Percentiles rank a stretch among this genome's conserved stretches.
Conservation (phyloP, 64 coral and sea anemone species). For the Porites australiensis region DNA sequence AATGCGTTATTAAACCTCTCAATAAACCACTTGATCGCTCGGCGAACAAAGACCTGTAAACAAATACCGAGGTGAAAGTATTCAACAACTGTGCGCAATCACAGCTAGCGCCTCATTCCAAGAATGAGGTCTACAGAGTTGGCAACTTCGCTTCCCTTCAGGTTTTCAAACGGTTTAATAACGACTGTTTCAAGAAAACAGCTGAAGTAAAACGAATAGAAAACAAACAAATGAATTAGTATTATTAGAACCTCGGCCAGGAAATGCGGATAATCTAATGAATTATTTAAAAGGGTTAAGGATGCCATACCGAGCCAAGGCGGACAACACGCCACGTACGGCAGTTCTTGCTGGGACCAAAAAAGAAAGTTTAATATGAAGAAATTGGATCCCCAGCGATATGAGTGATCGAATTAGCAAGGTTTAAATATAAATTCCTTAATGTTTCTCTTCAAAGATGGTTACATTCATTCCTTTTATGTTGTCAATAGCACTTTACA, state of each 20-base stretch:
- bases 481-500: too few species aligned
- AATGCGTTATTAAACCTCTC: slow-evolving; percentile 22
- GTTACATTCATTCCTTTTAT: too few species aligned
- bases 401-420: not conserved
- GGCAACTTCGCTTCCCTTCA: too few species aligned
- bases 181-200: not conserved
- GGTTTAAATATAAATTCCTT: not conserved
- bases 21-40: slow-evolving; percentile 38
- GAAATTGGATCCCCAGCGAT: not conserved
- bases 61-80: slow-evolving; percentile 29
- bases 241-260: slow-evolving; percentile 12
- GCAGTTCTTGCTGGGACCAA: not conserved
- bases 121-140: not conserved
- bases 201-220: not conserved
- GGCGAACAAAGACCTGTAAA: slow-evolving; percentile 20
- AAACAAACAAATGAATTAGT: not conserved
- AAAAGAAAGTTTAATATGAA: not conserved
- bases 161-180: too few species aligned
- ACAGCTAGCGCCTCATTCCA: not conserved
- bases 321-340: slow-evolving; percentile 12
- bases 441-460: too few species aligned
- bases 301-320: not conserved
- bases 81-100: not conserved
- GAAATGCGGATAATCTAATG: slow-evolving; percentile 38
- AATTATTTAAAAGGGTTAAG: slow-evolving; percentile 14